Conservation (phyloP, 2,113 vertebrate genomes). For the Azemiops feae region DNA sequence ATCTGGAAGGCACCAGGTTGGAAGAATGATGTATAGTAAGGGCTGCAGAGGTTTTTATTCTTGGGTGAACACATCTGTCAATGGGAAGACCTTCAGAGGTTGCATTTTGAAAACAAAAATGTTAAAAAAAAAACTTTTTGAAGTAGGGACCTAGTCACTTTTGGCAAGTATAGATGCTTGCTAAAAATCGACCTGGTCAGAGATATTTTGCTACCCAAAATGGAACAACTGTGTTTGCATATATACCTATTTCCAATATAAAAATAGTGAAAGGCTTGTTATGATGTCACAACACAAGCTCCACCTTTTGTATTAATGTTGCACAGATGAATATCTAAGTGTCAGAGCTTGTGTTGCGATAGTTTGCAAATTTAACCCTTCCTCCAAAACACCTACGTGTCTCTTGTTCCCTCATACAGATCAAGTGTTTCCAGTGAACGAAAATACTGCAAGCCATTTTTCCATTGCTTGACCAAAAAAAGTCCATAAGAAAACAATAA, state of each 20-base stretch:
- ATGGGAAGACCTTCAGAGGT: neutral
- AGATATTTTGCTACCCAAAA: neutral
- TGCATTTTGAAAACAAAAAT: neutral
- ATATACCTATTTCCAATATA: neutral
- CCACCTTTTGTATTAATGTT: neutral
- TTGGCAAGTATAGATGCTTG: neutral
- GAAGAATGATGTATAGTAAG: neutral
- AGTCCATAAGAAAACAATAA: neutral
- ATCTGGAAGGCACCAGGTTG: neutral
- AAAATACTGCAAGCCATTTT: neutral
- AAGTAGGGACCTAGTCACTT: neutral
- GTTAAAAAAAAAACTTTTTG: neutral
- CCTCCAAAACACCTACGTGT: neutral
- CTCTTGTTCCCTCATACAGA: neutral
- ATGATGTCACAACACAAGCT: neutral
- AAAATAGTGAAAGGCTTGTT: neutral
- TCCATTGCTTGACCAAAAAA: neutral
- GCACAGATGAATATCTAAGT: neutral
- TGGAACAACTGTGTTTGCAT: neutral
- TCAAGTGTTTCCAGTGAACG: neutral
- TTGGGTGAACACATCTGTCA: neutral
- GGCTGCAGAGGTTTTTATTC: neutral
- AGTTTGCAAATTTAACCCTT: neutral
- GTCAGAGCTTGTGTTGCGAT: neutral
- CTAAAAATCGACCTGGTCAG: neutral